A percentile compares a stretch with the other conserved stretches of the same genome.
Evolutionary conservation across 2,797 vertebrate genomes (phyloP).

Genomic region (Neosilurus hyrtlii): DNA sequence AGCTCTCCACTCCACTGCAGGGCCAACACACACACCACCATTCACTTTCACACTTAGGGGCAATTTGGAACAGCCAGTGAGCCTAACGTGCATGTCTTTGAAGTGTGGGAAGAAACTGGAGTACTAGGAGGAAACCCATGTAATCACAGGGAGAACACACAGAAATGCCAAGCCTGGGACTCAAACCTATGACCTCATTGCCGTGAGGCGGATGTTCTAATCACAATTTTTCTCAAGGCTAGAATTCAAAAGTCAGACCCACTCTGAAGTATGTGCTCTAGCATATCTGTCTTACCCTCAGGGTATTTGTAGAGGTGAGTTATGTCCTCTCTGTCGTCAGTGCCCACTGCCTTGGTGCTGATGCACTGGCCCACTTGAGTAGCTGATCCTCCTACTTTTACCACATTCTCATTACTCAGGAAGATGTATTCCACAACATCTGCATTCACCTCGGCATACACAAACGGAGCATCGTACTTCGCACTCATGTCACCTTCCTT

Average conservation of each 20-base stretch:
- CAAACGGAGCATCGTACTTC: conserved; percentile 82
- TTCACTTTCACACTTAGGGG: no score
- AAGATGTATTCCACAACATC: conserved; percentile 78
- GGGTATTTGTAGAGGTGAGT: conserved; percentile 88
- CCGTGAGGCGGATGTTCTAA: no score
- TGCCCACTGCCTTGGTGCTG: conserved; percentile 86
- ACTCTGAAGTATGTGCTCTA: neutral
- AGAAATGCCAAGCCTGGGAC: no score
- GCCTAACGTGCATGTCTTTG: no score
- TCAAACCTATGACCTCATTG: no score
- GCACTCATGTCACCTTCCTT: conserved; percentile 80
- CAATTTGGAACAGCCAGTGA: no score
- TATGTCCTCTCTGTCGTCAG: conserved; percentile 80
- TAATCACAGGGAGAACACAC: no score
- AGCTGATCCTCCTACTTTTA: conserved; percentile 62
- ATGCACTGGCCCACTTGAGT: conserved; percentile 77
- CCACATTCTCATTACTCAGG: conserved; percentile 60
- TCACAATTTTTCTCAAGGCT: neutral
- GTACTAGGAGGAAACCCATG: no score
- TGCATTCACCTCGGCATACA: conserved; percentile 91
- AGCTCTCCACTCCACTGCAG: no score
- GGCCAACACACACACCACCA: no score
- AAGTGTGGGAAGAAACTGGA: no score
- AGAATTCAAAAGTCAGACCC: neutral
- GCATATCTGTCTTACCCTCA: conserved; percentile 72